Evolutionary conservation across 2,113 vertebrate species (phyloP).

Genomic region (Heloderma charlesbogerti): DNA sequence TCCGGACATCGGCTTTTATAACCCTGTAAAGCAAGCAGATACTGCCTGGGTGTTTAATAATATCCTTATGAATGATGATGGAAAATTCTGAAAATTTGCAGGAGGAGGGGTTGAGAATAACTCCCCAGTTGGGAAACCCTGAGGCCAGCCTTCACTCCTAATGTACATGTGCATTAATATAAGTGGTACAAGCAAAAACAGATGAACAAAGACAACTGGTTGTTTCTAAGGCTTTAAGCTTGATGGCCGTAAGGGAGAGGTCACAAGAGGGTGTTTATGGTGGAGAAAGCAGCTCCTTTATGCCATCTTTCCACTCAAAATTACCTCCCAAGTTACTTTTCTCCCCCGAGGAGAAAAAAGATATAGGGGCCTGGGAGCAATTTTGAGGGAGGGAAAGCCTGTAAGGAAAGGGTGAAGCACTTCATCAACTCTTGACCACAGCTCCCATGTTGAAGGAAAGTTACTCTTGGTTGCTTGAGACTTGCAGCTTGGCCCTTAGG

Average conservation of each 20-base stretch:
- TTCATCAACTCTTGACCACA: too few relatives aligned
- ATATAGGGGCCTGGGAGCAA: too few relatives aligned
- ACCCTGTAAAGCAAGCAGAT: not conserved
- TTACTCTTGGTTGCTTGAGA: not conserved
- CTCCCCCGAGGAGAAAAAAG: too few relatives aligned
- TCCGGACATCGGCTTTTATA: not conserved
- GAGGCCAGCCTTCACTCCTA: not conserved
- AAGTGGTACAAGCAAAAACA: not conserved
- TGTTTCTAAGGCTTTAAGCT: not conserved
- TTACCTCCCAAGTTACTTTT: too few relatives aligned
- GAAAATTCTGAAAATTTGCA: not conserved
- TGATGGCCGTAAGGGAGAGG: too few relatives aligned
- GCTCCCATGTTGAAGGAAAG: too few relatives aligned
- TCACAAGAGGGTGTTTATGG: too few relatives aligned
- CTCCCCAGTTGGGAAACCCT: not conserved
- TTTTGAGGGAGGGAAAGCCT: too few relatives aligned
- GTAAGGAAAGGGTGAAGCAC: too few relatives aligned
- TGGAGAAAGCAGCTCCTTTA: too few relatives aligned
- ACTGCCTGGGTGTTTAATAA: not conserved
- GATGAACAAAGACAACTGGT: not conserved
- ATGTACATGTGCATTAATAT: not conserved
- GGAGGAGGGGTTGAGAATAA: not conserved
- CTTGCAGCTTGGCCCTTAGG: not conserved
- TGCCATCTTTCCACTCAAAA: too few relatives aligned
- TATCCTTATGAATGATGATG: not conserved